Evolutionary conservation across 2,113 vertebrate species (phyloP).

Genomic region (Neoarius graeffei): DNA sequence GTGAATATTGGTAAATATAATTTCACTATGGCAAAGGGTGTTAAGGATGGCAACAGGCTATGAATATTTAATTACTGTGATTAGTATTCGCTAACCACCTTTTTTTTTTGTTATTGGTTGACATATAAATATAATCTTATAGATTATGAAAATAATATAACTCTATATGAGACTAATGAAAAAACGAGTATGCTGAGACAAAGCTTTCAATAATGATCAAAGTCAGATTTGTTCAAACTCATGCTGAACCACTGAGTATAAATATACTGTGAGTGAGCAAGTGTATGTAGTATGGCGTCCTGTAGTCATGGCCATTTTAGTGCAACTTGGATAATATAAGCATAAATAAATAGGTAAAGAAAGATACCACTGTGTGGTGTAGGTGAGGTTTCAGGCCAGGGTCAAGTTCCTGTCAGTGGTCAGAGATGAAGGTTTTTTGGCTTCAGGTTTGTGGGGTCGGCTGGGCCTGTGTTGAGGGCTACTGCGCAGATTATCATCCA

Average conservation of each 20-base stretch:
- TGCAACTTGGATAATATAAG: background rate
- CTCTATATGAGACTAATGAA: background rate
- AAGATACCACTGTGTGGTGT: background rate
- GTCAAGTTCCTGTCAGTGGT: slow-evolving; percentile 74
- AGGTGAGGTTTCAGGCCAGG: slow-evolving; percentile 68
- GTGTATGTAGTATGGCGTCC: background rate
- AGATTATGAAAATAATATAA: slow-evolving; percentile 4
- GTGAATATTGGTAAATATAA: slow-evolving; percentile 6
- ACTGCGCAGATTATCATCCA: slow-evolving; percentile 96
- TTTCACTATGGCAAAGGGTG: background rate
- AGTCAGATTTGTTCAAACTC: background rate
- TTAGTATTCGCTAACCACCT: background rate
- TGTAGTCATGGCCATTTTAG: background rate
- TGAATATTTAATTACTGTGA: background rate
- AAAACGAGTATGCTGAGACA: background rate
- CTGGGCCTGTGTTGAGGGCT: slow-evolving; percentile 91
- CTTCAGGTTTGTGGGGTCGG: slow-evolving; percentile 80
- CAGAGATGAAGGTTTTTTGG: slow-evolving; percentile 80
- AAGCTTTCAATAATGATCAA: background rate
- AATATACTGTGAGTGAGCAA: background rate
- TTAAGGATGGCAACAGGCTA: background rate
- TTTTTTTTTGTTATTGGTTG: background rate
- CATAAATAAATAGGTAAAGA: slow-evolving; percentile 26
- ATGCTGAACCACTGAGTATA: background rate
- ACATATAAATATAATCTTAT: background rate